Evolutionary conservation across 2,888 invertebrate genomes (phyloP), one percentile per base, ranked within the genome.

Genomic region (Ochropacha duplaris): DNA sequence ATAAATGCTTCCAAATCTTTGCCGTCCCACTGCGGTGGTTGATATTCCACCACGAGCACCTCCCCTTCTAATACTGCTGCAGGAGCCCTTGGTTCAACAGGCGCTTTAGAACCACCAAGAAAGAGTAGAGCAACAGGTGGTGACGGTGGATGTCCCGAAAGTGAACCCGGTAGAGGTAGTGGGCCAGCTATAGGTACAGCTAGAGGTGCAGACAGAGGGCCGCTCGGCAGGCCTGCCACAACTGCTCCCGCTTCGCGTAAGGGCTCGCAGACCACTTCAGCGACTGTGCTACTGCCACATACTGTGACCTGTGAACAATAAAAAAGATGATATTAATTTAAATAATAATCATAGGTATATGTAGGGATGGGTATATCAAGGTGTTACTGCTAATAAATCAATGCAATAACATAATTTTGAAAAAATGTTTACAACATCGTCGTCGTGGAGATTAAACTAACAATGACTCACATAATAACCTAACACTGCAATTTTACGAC

Each of bases 71-170:
- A 80, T 2, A 93, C 89, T 5, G 87, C 79, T 2, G 94, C 94
- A 50, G 93, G 92, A 2, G 94, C 94, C 56, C 93, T 88, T 0
- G 94, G 93, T 66, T 95, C 94, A 49, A 95, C 94, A 36, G 94
- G 94, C 26, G 95, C 95, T 72, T 94, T 93, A 8, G 94, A 94
- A 0, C 94, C 95, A 44, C 95, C 95, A 36, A 95, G 91, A 59
- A 94, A 92, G 51, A 95, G 84, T 49, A 94, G 79, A 0, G 94
- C 92, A 0, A 84, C 79, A 0, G 91, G 91, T 4, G 93, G 88
- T 0, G 83, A 74, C 0, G 76, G 60, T 0, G 84, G 73, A 1
- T 74, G 68, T 0, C 81, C 70, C 0, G 44, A 44, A 19, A 76
- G 69, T 2, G 81, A 69, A 1, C 79, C 71, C 0, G 92, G 90